These are phyloP conservation scores for Diacarnus erythraeanus DNA, from an alignment of 37 sponge, comb jelly and placozoan species.

Conservation along the genomic window DNA sequence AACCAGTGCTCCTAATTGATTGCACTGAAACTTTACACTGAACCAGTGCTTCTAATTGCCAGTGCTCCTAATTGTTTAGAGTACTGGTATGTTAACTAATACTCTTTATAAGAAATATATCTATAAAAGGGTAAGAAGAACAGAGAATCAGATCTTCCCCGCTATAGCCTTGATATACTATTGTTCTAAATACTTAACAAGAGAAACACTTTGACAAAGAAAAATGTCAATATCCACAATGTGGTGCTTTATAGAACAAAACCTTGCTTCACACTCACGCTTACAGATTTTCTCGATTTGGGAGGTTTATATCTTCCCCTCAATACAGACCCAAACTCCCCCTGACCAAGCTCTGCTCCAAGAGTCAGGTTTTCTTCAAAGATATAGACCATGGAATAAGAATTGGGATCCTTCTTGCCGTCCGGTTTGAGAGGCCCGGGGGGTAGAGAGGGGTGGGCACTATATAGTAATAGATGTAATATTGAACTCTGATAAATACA, in stretches of 20 bases:
- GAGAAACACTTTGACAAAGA: background rate
- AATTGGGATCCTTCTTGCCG: slow-evolving; percentile 6
- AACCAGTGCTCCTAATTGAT: too few species aligned
- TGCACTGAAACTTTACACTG: too few species aligned
- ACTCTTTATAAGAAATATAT: too few species aligned
- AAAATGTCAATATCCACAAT: too few species aligned
- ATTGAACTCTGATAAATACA: too few species aligned
- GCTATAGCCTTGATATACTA: background rate
- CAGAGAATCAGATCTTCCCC: too few species aligned
- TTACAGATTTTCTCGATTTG: slow-evolving; percentile 42
- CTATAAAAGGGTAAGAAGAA: too few species aligned
- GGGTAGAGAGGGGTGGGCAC: slow-evolving; percentile 13
- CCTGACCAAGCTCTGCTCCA: slow-evolving; percentile 78
- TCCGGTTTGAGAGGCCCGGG: slow-evolving; percentile 2
- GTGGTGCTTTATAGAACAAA: slow-evolving; percentile 5
- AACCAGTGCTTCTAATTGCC: too few species aligned
- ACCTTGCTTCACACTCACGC: background rate
- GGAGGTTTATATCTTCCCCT: slow-evolving; percentile 54
- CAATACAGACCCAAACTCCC: slow-evolving; percentile 92
- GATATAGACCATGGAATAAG: slow-evolving; percentile 47
- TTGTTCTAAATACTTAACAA: background rate
- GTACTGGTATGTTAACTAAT: too few species aligned
- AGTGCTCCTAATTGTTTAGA: too few species aligned
- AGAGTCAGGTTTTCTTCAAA: slow-evolving; percentile 26
- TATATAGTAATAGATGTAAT: too few species aligned